phyloP scores from a whole-genome alignment of 2,797 vertebrate species.

The Aythya fuligula region DNA sequence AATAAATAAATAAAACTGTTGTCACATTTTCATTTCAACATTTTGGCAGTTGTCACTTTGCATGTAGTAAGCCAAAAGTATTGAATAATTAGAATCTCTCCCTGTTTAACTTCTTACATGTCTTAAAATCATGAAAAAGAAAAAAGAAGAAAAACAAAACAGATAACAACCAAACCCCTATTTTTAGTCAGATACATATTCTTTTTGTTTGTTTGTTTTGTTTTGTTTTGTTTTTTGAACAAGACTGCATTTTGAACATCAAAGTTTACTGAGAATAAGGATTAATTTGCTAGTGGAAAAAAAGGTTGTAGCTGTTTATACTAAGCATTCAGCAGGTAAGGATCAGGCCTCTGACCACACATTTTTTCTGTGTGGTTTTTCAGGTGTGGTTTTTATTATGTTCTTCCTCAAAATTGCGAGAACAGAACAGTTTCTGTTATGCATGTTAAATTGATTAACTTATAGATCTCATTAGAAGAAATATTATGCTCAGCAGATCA shows the following conservation, averaged over 20 bases:
- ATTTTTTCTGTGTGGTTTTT: not conserved
- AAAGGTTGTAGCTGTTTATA: not conserved
- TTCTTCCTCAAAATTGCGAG: not conserved
- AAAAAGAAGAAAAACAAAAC: not conserved
- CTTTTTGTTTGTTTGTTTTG: not conserved
- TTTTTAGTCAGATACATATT: not conserved
- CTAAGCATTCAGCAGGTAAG: not conserved
- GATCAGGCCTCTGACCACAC: not conserved
- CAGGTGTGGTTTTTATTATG: conserved; percentile 5
- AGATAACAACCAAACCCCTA: not conserved
- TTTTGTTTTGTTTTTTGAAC: not conserved
- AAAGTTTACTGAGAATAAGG: not conserved
- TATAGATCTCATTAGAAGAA: not conserved
- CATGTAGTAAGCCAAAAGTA: not conserved
- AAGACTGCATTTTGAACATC: not conserved
- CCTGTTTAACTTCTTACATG: not conserved
- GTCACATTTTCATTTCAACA: not conserved
- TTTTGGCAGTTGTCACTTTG: not conserved
- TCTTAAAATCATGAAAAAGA: not conserved
- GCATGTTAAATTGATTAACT: not conserved
- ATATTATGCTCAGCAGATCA: not conserved
- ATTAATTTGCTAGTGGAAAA: not conserved
- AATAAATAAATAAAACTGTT: not conserved
- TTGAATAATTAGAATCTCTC: not conserved
- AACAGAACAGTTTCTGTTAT: not conserved